Evolutionary conservation across 2,888 invertebrate species (phyloP), one percentile per base, ranked within the genome.

Genomic region (Operophtera brumata): DNA sequence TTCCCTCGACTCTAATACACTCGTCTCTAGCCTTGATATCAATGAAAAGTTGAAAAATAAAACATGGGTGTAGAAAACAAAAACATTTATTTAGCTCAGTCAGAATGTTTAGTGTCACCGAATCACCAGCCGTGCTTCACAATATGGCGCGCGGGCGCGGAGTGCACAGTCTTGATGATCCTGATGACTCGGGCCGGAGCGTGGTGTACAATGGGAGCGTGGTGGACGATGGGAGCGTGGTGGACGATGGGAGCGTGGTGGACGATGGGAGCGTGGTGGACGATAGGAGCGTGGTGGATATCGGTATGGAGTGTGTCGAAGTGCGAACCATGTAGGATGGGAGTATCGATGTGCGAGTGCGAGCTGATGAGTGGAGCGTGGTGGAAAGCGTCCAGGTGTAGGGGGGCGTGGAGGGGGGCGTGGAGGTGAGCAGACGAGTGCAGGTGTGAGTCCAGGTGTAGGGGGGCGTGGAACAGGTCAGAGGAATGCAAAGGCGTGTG

Each of bases 131-230:
- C 59, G 11, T 39, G 45, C 9, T 40, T 52, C 54, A 48, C 46
- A 51, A 52, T n/a, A 28, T 56, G 58, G 1, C 6, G 50, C 6
- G 9, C 5, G n/a, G 45, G 51, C 39, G 39, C 30, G 37, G 48
- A 40, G 41, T 41, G 57, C 11, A 64, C 43, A 10, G 62, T 48
- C 53, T 65, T 62, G 9, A 64, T 53, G 46, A 67, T 62, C 45
- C 62, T 70, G 45, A 73, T 39, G 42, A 71, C 35, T 36, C 66
- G 63, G 0, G 55, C 45, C 4, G 52, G 47, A 8, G 47, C 59
- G 51, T 47, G 53, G 50, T 36, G 60, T 34, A 54, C 43, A 26
- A 59, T 36, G 35, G 59, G 48, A 14, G 62, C 54, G 47, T 56
- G 53, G 50, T 49, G 57, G 11, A 54, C 0, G 11, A 47, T 7